Percentiles rank a stretch among this genome's conserved stretches.
Evolutionary conservation across 2,888 invertebrate genomes (phyloP).

Genomic region (Aphodius granarius): DNA sequence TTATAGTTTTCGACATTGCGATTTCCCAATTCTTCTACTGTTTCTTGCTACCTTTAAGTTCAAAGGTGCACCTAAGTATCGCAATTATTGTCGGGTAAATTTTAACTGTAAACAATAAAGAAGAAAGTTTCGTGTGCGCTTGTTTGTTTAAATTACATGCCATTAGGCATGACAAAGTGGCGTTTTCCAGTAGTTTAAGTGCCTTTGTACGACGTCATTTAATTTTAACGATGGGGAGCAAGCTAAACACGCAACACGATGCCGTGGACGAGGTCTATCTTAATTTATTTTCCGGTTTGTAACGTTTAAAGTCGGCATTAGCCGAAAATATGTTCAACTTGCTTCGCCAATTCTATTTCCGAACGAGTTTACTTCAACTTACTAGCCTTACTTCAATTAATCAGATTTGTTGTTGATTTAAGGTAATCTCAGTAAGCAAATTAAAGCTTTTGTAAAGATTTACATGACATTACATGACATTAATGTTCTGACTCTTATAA

Average conservation of each 20-base stretch:
- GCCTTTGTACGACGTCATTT: not conserved
- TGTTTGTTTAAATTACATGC: slow-evolving; percentile 9
- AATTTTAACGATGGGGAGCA: not conserved
- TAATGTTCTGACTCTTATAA: too few species aligned
- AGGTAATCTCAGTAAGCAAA: too few species aligned
- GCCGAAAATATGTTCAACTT: not conserved
- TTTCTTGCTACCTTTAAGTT: not conserved
- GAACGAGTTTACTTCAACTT: not conserved
- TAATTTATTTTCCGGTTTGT: not conserved
- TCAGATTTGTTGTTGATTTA: not conserved
- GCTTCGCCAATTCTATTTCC: not conserved
- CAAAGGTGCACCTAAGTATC: not conserved
- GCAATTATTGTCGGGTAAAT: not conserved
- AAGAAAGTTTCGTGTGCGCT: not conserved
- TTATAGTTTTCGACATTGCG: not conserved
- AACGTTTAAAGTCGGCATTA: not conserved
- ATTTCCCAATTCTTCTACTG: not conserved
- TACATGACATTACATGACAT: too few species aligned
- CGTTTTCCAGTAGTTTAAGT: slow-evolving; percentile 1
- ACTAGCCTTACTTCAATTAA: too few species aligned
- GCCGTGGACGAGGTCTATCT: not conserved
- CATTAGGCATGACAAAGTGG: slow-evolving; percentile 7
- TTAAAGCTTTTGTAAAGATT: too few species aligned
- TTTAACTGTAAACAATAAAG: not conserved
- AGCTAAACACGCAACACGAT: not conserved